Evolutionary conservation across 2,888 invertebrate genomes (phyloP).

Genomic region (Pimpla rufipes): DNA sequence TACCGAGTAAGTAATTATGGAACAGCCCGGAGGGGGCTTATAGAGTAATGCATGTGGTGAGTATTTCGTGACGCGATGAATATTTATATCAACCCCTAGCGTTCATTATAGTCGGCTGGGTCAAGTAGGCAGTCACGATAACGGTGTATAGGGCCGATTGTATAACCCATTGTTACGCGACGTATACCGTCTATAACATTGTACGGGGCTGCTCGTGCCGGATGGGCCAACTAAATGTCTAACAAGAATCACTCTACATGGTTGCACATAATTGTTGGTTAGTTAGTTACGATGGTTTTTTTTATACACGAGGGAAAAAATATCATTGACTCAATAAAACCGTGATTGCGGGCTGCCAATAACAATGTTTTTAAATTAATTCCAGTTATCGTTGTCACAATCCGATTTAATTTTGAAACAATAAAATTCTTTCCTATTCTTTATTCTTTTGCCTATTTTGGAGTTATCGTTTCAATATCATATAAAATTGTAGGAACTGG

Average conservation of each 20-base stretch:
- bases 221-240: not conserved
- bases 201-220: not conserved
- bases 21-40: not conserved
- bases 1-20: not conserved
- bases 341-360: no score
- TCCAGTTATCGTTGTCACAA: no score
- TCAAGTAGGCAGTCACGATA: constrained; percentile 8
- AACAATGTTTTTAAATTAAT: no score
- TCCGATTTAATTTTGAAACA: no score
- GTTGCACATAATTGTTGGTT: no score
- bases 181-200: not conserved
- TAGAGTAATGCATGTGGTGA: not conserved
- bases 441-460: no score
- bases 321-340: no score
- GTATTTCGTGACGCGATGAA: constrained; percentile 6
- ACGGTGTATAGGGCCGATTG: not conserved
- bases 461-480: no score
- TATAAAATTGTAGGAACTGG: no score
- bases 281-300: no score
- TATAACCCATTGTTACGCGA: constrained; percentile 7
- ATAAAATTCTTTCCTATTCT: no score
- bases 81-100: constrained; percentile 8
- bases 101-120: not conserved
- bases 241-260: not conserved
- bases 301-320: no score